Percentiles rank a stretch among this genome's conserved stretches.
These are phyloP conservation scores for Antheraea pernyi DNA, from an alignment of 1,140 invertebrate species.

Conservation along the genomic window DNA sequence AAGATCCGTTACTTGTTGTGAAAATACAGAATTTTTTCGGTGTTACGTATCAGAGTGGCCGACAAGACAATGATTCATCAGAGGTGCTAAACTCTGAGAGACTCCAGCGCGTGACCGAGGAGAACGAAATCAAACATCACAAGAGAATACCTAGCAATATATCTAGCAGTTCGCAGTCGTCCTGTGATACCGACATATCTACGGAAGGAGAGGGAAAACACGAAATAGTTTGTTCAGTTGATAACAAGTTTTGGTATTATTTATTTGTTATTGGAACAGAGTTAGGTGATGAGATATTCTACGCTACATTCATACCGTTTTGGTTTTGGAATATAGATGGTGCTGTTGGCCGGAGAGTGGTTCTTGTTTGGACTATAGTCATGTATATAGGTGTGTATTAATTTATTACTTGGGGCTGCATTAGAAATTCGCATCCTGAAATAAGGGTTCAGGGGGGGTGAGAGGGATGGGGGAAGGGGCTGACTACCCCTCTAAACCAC, in stretches of 20 bases:
- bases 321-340: constrained; percentile 96
- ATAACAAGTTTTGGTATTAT: constrained; percentile 93
- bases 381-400: constrained; percentile 91
- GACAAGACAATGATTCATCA: constrained; percentile 36
- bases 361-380: constrained; percentile 90
- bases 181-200: constrained; percentile 60
- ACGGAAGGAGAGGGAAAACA: constrained; percentile 42
- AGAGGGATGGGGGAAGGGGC: too few species aligned
- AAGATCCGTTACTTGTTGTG: constrained; percentile 84
- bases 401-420: too few species aligned
- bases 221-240: constrained; percentile 75
- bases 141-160: constrained; percentile 57
- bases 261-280: constrained; percentile 91
- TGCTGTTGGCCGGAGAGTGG: constrained; percentile 87
- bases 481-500: too few species aligned
- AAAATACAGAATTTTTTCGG: constrained; percentile 88
- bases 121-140: constrained; percentile 43
- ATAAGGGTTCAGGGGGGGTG: too few species aligned
- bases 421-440: too few species aligned
- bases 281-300: constrained; percentile 94
- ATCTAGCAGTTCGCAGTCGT: constrained; percentile 60
- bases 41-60: constrained; percentile 73
- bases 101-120: constrained; percentile 43
- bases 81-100: constrained; percentile 54
- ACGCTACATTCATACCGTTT: constrained; percentile 92